Evolutionary conservation across 2,113 vertebrate genomes (phyloP).

Genomic region (Sebastes fasciatus): DNA sequence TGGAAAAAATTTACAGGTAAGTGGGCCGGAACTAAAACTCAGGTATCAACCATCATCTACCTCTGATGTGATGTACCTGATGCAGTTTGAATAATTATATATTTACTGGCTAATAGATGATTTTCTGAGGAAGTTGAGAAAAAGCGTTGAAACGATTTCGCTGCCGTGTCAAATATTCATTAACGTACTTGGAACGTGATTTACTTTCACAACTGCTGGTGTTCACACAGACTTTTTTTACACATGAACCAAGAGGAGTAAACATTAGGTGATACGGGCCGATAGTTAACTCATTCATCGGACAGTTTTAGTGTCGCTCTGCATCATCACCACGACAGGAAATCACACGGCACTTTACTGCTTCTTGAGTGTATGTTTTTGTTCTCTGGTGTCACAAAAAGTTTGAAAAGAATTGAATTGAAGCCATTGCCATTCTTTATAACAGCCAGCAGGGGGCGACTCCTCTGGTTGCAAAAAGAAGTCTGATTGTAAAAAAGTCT

Average conservation of each 20-base stretch:
- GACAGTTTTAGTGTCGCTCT: neutral
- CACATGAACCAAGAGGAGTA: neutral
- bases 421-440: no score
- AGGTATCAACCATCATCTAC: neutral
- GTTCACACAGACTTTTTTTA: neutral
- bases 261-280: neutral
- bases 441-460: no score
- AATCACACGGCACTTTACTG: no score
- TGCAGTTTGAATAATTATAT: slow-evolving; percentile 1
- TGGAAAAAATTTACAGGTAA: neutral
- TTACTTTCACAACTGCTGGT: neutral
- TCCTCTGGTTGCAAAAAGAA: no score
- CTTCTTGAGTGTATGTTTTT: no score
- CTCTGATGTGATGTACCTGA: neutral
- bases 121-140: slow-evolving; percentile 2
- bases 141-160: neutral
- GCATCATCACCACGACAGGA: neutral
- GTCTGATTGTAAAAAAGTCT: no score
- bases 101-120: neutral
- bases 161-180: neutral
- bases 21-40: neutral
- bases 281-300: neutral
- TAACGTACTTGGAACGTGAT: neutral
- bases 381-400: no score
- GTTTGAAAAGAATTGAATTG: no score